These are phyloP conservation scores for Rousettus leschenaultii DNA, from an alignment of 2,113 vertebrate genomes.

Conservation along the genomic window DNA sequence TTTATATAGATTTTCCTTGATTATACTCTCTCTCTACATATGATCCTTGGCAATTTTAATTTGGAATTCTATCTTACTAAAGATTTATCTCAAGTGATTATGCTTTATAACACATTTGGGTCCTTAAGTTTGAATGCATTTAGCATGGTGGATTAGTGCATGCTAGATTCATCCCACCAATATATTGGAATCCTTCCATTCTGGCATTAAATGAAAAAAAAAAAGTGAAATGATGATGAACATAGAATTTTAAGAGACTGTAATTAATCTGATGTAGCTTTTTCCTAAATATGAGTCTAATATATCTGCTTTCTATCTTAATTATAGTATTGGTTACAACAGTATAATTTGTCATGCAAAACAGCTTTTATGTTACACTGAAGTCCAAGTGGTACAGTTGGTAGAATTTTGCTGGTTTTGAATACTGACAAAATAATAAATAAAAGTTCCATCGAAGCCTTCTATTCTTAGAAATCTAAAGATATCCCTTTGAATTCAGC, in stretches of 20 bases:
- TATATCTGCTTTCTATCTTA: slow-evolving; percentile 63
- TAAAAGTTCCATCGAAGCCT: background rate
- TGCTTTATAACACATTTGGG: slow-evolving; percentile 73
- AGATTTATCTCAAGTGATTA: slow-evolving; percentile 79
- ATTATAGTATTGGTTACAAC: slow-evolving; percentile 65
- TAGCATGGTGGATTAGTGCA: slow-evolving; percentile 60
- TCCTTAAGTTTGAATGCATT: slow-evolving; percentile 70
- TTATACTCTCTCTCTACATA: slow-evolving; percentile 68
- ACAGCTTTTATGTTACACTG: slow-evolving; percentile 48
- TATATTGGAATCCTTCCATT: slow-evolving; percentile 62
- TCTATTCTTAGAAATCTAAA: slow-evolving; percentile 24
- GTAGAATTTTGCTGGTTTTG: background rate
- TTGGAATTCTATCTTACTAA: slow-evolving; percentile 73
- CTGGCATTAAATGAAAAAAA: slow-evolving; percentile 57
- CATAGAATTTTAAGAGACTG: slow-evolving; percentile 79
- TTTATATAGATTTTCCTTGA: slow-evolving; percentile 48
- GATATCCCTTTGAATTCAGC: background rate
- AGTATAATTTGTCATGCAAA: slow-evolving; percentile 73
- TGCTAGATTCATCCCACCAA: slow-evolving; percentile 67
- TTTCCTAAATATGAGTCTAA: slow-evolving; percentile 49
- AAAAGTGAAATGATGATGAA: slow-evolving; percentile 70
- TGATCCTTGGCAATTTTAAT: slow-evolving; percentile 66
- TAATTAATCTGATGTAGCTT: slow-evolving; percentile 78
- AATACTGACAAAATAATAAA: slow-evolving; percentile 21
- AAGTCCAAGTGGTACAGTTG: slow-evolving; percentile 1